phyloP scores from a whole-genome alignment of 2,797 vertebrate genomes.

The Moxostoma hubbsi region DNA sequence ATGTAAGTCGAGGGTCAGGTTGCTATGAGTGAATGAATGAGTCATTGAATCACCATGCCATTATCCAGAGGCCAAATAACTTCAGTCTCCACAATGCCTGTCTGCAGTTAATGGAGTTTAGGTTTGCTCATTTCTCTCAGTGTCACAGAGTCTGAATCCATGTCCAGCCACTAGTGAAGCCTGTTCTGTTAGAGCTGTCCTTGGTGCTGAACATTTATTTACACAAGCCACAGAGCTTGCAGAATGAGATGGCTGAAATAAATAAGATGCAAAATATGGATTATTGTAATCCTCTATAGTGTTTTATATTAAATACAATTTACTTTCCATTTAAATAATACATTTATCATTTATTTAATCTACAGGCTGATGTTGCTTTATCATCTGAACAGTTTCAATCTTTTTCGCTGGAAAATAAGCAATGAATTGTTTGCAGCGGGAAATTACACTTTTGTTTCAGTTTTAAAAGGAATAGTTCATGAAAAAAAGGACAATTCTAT shows the following conservation, averaged over 20 bases:
- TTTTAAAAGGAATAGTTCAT: no score
- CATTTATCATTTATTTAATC: not conserved
- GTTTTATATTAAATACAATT: not conserved
- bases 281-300: not conserved
- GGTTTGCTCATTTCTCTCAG: not conserved
- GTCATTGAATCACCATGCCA: no score
- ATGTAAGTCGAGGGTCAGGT: no score
- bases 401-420: not conserved
- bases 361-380: not conserved
- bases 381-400: not conserved
- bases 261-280: not conserved
- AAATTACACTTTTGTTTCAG: no score
- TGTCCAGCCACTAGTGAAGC: slow-evolving; percentile 8
- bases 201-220: slow-evolving; percentile 2
- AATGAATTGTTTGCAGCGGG: not conserved
- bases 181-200: slow-evolving; percentile 12
- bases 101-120: no score
- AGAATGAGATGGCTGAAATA: not conserved
- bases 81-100: not conserved
- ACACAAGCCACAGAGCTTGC: slow-evolving; percentile 15
- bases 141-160: slow-evolving; percentile 2
- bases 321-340: not conserved
- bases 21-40: no score
- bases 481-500: no score
- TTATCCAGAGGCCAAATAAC: not conserved